These are phyloP conservation scores for Actenoides hombroni DNA, from an alignment of 2,113 vertebrate genomes.

Conservation along the genomic window DNA sequence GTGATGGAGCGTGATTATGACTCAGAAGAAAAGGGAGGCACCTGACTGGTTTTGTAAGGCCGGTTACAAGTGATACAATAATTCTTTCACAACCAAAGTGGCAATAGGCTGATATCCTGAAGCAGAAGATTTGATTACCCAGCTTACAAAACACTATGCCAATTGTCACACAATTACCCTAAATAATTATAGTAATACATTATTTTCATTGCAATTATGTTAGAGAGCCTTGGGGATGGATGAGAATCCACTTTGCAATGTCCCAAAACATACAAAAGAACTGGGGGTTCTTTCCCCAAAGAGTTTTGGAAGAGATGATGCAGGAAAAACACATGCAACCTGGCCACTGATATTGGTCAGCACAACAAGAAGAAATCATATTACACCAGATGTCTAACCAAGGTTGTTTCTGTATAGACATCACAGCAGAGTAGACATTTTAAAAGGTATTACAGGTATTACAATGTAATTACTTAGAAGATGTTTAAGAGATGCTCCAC, in stretches of 20 bases:
- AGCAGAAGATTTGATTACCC: background rate
- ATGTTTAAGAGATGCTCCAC: background rate
- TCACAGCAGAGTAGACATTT: background rate
- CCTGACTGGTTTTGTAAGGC: slow-evolving; percentile 8
- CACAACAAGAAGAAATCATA: background rate
- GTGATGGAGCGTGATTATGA: background rate
- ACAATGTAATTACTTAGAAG: background rate
- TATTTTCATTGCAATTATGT: background rate
- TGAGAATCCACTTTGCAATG: background rate
- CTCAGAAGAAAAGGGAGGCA: slow-evolving; percentile 15
- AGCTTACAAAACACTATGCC: background rate
- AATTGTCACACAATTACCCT: background rate
- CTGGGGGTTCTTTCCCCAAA: background rate
- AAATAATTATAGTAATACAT: background rate
- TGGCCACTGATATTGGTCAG: background rate
- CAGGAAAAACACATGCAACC: background rate
- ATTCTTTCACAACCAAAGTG: background rate
- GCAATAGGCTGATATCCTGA: background rate
- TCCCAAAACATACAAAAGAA: background rate
- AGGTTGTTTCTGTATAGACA: background rate
- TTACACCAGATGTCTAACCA: background rate
- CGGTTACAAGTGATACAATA: background rate
- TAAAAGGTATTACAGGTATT: background rate
- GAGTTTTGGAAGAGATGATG: background rate
- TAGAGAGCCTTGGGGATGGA: background rate